A percentile compares a stretch with the other conserved stretches of the same genome.
These are phyloP conservation scores for Neodon shergylaensis DNA, from an alignment of 2,113 vertebrate species.

Conservation along the genomic window DNA sequence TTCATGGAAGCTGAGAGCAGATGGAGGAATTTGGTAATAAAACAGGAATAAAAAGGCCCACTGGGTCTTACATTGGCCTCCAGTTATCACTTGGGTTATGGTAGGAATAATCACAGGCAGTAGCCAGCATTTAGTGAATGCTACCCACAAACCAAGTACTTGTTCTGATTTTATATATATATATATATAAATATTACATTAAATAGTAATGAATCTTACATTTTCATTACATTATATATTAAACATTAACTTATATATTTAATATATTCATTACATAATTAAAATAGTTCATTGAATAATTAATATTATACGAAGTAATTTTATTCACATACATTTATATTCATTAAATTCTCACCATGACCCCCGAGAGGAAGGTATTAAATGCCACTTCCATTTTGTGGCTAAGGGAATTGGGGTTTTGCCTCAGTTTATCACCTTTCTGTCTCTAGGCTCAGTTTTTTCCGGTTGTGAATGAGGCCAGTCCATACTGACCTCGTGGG, in stretches of 20 bases:
- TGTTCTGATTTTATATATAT: not conserved
- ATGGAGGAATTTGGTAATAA: not conserved
- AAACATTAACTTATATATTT: not conserved
- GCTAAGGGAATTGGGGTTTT: not conserved
- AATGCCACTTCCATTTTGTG: not conserved
- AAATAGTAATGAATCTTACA: not conserved
- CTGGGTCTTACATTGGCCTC: not conserved
- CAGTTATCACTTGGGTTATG: not conserved
- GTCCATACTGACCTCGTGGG: not conserved
- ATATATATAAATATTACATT: not conserved
- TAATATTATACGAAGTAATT: not conserved
- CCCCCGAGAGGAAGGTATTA: not conserved
- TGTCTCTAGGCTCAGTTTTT: not conserved
- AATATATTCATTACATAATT: conserved; percentile 14
- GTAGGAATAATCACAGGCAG: not conserved
- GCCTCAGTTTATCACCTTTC: not conserved
- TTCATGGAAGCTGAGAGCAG: not conserved
- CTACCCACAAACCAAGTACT: not conserved
- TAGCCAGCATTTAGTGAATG: not conserved
- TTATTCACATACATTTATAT: not conserved
- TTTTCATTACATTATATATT: conserved; percentile 3
- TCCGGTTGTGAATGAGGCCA: not conserved
- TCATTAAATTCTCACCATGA: not conserved
- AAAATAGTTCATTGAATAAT: conserved; percentile 9
- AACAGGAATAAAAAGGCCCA: not conserved